phyloP scores from a whole-genome alignment of 2,888 invertebrate species.

The Branchellion lobata region DNA sequence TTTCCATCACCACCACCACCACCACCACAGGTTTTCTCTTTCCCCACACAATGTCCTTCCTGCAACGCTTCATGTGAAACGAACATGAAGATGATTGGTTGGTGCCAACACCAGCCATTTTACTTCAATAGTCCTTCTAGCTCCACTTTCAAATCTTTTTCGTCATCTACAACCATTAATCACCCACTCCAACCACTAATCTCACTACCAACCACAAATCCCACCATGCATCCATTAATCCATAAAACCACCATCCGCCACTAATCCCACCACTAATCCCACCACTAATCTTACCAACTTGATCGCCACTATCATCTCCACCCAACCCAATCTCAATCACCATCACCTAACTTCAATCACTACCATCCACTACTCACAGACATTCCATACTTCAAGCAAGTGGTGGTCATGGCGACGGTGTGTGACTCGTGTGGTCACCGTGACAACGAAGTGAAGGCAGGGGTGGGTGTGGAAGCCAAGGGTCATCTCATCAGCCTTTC shows the following conservation, averaged over 20 bases:
- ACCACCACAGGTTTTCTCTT: constrained; percentile 67
- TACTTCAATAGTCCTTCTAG: too few species aligned
- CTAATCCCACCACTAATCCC: too few species aligned
- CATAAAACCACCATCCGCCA: too few species aligned
- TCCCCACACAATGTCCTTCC: constrained; percentile 80
- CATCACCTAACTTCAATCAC: not conserved
- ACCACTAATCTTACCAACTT: too few species aligned
- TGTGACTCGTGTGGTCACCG: constrained; percentile 87
- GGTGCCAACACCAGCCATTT: too few species aligned
- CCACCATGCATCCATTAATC: too few species aligned
- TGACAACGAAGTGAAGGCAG: constrained; percentile 94
- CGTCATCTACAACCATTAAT: too few species aligned
- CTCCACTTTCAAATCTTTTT: too few species aligned
- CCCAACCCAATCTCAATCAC: not conserved
- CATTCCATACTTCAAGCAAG: constrained; percentile 95
- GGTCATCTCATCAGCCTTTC: constrained; percentile 78
- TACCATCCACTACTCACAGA: constrained; percentile 63
- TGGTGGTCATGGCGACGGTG: constrained; percentile 89
- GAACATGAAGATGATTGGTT: constrained; percentile 88
- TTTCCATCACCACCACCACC: not conserved
- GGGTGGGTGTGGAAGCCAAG: constrained; percentile 79
- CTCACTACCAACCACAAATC: too few species aligned
- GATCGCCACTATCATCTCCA: not conserved
- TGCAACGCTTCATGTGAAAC: constrained; percentile 82
- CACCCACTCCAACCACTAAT: too few species aligned